Evolutionary conservation across 2,888 invertebrate genomes (phyloP).

Genomic region (Callimorpha dominula): DNA sequence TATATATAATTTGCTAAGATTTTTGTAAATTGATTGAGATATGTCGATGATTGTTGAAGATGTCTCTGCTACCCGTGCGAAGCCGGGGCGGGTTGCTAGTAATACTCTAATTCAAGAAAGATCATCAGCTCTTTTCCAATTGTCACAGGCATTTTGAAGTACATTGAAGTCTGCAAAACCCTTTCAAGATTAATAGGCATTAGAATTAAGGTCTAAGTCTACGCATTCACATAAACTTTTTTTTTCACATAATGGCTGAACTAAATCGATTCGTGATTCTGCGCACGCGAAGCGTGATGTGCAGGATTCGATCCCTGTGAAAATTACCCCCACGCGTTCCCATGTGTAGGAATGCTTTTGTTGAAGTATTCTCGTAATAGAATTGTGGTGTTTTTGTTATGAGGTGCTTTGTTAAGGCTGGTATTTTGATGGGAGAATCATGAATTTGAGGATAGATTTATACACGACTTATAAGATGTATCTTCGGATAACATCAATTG

Average conservation of each 20-base stretch:
- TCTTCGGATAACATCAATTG: background rate
- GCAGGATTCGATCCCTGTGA: slow-evolving; percentile 65
- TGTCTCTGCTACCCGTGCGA: no score
- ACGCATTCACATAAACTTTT: slow-evolving; percentile 30
- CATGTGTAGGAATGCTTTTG: slow-evolving; percentile 27
- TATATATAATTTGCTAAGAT: no score
- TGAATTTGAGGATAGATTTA: slow-evolving; percentile 6
- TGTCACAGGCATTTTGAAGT: no score
- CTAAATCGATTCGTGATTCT: slow-evolving; percentile 73
- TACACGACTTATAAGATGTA: background rate
- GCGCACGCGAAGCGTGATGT: slow-evolving; percentile 70
- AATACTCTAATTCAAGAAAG: no score
- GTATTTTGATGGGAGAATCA: slow-evolving; percentile 11
- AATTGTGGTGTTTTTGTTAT: slow-evolving; percentile 14
- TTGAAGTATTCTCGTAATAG: slow-evolving; percentile 17
- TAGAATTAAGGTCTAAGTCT: slow-evolving; percentile 6
- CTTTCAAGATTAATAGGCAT: slow-evolving; percentile 4
- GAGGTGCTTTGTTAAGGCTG: slow-evolving; percentile 13
- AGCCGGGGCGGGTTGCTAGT: no score
- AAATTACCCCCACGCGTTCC: slow-evolving; percentile 54
- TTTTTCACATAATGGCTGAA: slow-evolving; percentile 45
- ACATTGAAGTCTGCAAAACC: background rate
- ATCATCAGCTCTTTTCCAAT: no score
- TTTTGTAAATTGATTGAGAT: no score
- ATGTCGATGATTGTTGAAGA: no score